Conservation (phyloP, 2,113 vertebrate genomes). For the Psettodes erumei region DNA sequence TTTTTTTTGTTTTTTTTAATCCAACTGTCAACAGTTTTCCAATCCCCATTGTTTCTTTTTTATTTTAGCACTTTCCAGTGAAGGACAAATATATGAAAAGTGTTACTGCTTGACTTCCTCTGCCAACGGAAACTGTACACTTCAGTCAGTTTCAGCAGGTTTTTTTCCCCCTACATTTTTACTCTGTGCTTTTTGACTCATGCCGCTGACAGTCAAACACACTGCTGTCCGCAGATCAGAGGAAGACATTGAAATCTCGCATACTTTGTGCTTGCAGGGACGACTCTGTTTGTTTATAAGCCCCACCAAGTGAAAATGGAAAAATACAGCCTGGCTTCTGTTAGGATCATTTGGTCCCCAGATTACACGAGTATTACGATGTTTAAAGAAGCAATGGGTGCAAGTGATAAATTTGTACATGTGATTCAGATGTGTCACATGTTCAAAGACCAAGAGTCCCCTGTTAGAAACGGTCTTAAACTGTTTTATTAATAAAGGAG, state of each 20-base stretch:
- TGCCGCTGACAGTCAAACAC: conserved; percentile 53
- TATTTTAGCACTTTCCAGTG: conserved; percentile 18
- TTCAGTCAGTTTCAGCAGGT: conserved; percentile 26
- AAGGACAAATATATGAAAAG: conserved; percentile 28
- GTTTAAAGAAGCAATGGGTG: neutral
- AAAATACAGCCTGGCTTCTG: neutral
- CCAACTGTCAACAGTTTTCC: neutral
- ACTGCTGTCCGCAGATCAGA: conserved; percentile 15
- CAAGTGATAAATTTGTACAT: neutral
- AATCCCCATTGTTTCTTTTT: neutral
- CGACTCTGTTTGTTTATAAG: neutral
- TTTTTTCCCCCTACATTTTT: conserved; percentile 54
- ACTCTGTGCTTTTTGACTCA: conserved; percentile 44
- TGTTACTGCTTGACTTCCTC: neutral
- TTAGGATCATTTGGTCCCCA: neutral
- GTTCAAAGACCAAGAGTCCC: neutral
- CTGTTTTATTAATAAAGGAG: conserved; percentile 2
- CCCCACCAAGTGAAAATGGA: neutral
- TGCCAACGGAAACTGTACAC: conserved; percentile 27
- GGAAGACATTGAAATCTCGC: neutral
- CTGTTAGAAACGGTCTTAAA: no score
- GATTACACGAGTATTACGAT: neutral
- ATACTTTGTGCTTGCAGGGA: neutral
- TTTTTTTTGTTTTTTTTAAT: neutral
- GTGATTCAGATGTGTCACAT: neutral